Conservation (phyloP, 1,140 invertebrate species). For the Chionoecetes opilio region DNA sequence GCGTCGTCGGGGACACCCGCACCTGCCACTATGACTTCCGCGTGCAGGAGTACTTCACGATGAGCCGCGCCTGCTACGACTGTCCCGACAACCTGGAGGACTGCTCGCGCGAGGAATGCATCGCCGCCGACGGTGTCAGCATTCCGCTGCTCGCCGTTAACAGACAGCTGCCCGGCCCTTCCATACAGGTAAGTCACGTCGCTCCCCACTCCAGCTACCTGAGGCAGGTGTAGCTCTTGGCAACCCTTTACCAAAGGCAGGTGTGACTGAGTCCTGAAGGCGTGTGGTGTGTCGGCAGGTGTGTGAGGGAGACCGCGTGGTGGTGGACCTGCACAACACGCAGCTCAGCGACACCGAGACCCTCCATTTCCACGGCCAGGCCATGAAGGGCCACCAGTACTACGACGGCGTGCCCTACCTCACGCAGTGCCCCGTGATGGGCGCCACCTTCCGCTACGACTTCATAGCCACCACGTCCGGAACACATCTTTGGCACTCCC, state of each 20-base stretch:
- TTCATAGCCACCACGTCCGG: conserved; percentile 85
- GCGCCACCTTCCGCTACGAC: conserved; percentile 86
- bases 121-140: conserved; percentile 91
- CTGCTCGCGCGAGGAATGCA: conserved; percentile 91
- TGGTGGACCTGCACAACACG: conserved; percentile 92
- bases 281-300: conserved; percentile 84
- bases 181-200: conserved; percentile 87
- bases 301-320: conserved; percentile 92
- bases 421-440: conserved; percentile 94
- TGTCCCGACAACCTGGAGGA: conserved; percentile 91
- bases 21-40: conserved; percentile 59
- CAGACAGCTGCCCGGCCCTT: conserved; percentile 93
- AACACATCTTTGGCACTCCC: conserved; percentile 95
- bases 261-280: neutral
- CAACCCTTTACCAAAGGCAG: neutral
- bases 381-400: conserved; percentile 91
- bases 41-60: conserved; percentile 47
- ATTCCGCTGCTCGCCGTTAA: conserved; percentile 91
- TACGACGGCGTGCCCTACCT: conserved; percentile 95
- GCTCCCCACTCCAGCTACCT: too few species aligned
- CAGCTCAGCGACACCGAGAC: conserved; percentile 91
- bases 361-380: conserved; percentile 93
- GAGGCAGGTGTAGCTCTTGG: too few species aligned
- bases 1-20: conserved; percentile 35
- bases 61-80: conserved; percentile 88